A percentile compares a stretch with the other conserved stretches of the same genome.
Evolutionary conservation across 1,140 invertebrate species (phyloP).

Genomic region (Batillaria attramentaria): DNA sequence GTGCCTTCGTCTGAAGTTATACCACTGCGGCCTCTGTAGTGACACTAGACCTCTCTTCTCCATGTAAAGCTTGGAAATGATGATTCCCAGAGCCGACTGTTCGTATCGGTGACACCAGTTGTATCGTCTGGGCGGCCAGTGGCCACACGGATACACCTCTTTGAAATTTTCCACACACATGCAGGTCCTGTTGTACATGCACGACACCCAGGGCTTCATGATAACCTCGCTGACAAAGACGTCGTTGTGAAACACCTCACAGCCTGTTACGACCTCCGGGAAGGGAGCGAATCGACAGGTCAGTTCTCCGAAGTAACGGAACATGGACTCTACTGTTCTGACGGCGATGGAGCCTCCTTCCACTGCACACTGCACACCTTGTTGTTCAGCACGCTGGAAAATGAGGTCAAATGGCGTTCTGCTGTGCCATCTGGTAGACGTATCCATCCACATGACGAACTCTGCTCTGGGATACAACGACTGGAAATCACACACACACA

Average conservation of each 20-base stretch:
- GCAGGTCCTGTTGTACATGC: not conserved
- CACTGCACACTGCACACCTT: not conserved
- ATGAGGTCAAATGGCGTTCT: not conserved
- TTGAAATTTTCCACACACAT: not conserved
- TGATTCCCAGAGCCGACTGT: not conserved
- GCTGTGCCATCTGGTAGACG: not conserved
- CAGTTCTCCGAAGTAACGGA: not conserved
- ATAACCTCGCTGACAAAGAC: not conserved
- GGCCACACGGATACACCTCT: not conserved
- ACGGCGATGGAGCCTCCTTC: slow-evolving; percentile 13
- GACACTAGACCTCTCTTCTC: not conserved
- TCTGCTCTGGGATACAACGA: slow-evolving; percentile 2
- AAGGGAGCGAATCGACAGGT: slow-evolving; percentile 15
- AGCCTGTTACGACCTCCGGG: not conserved
- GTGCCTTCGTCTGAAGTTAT: not conserved
- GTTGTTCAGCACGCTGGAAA: not conserved
- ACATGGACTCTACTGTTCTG: not conserved
- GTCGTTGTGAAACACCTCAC: slow-evolving; percentile 19
- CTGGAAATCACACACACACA: not conserved
- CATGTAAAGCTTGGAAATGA: slow-evolving; percentile 1
- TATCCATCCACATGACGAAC: slow-evolving; percentile 16
- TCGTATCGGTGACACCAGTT: not conserved
- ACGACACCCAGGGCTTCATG: not conserved
- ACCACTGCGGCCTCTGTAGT: not conserved
- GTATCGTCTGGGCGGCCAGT: not conserved